Base-by-base conservation (phyloP, 2,888 invertebrate genomes). In the Latrodectus hesperus region DNA sequence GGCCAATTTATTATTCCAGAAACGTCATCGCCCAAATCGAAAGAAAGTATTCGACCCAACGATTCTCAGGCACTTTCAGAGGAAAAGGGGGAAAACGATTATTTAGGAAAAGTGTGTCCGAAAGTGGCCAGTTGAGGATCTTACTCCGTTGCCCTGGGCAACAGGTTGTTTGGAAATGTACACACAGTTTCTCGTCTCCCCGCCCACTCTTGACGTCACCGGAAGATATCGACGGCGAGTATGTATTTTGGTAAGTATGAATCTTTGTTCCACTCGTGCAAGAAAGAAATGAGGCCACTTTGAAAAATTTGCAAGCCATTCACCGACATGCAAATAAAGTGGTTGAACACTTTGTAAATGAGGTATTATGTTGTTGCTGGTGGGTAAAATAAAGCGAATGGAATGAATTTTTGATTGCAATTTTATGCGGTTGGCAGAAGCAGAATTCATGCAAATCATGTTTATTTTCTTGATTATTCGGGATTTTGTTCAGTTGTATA, bases 131-230 rank as follows among this genome's bases (percentile, higher is more conserved):
- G 17, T 68, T 17, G 70, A n/a, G 64, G 10, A 60, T 22, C 38
- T 26, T 10, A 38, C 67, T 53, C 12, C 73, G 81, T 81, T 81
- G 81, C 81, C 75, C 51, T 12, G 74, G 82, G 74, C 82, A 82
- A 82, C 82, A 82, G 75, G 82, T 82, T 82, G 82, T 65, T 82
- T 55, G 16, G 49, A 68, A 82, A 75, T 70, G 75, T 75, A 75
- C 75, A 82, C 75, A 82, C 26, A 82, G 68, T 67, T 16, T 49
- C 9, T 80, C 38, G 67, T 16, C 22, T 38, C 55, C 53, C 82
- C 60, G 75, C 82, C 16, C 12, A 14, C 53, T 70, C 55, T 38
- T 82, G 74, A 82, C 82, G 82, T 75, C 82, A 60, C 9, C 16
- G 82, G 9, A 52, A 70, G 55, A 70, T 82, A 75, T 82, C 70